Base-by-base conservation (phyloP, 2,888 invertebrate genomes). In the Pemphredon lugubris region DNA sequence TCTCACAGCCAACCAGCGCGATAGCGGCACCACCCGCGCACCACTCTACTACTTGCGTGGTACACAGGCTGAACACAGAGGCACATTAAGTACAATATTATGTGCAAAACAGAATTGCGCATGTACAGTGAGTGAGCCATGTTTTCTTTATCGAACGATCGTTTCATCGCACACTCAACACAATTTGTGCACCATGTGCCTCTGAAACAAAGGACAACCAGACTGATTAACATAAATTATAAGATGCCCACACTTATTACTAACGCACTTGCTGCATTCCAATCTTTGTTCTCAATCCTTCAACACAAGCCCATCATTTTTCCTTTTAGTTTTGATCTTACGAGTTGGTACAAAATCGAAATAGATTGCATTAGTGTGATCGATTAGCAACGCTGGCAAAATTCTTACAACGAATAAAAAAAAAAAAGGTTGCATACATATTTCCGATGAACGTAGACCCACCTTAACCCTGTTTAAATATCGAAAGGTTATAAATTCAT, bases 171-270 rank as follows among this genome's bases (percentile, higher is more conserved):
- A 84, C 88, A 88, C 88, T 88, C 88, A 88, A 87, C 86, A 85
- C 83, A 85, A 85, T 87, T 87, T 87, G 89, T 89, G 88, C 88
- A 88, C 83, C 94, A 94, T 94, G 94, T 95, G 95, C 95, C 95
- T 95, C 95, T 95, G 95, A 94, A 95, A 92, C 93, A 92, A 90
- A 90, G 92, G 91, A 93, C 92, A 92, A 92, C 90, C 92, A 91
- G 89, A 90, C 88, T 89, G 88, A 90, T 89, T 87, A 88, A 89
- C 81, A 88, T 87, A 88, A 87, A 86, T 86, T 83, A 77, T 75
- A 82, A 86, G 87, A 89, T 88, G 89, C 89, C 87, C 84, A 84
- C 86, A 81, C 85, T 83, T 82, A 82, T 79, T 79, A 68, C 80
- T 74, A 74, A 61, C 34, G 48, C 65, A 61, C 14, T 66, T 69